A percentile compares a stretch with the other conserved stretches of the same genome.
phyloP scores from a whole-genome alignment of 2,797 vertebrate genomes.

The Mareca strepera region DNA sequence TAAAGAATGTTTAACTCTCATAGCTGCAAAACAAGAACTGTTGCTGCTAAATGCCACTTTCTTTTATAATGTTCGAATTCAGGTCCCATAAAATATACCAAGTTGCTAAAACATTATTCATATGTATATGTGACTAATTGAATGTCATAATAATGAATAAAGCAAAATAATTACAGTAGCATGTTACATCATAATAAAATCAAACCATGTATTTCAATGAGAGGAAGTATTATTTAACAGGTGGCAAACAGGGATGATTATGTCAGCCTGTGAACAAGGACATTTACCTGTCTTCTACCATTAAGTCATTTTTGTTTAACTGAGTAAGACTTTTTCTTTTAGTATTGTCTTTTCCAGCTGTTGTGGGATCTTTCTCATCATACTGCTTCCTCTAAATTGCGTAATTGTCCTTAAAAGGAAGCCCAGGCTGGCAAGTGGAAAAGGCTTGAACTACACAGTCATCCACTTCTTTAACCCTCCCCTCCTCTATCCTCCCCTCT shows the following conservation, averaged over 20 bases:
- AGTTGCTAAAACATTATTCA: not conserved
- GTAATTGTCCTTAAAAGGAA: not conserved
- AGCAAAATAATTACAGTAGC: not conserved
- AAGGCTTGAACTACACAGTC: not conserved
- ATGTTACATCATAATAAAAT: not conserved
- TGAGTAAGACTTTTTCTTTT: not conserved
- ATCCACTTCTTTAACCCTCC: not conserved
- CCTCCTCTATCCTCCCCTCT: not conserved
- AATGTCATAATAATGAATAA: not conserved
- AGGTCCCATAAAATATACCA: not conserved
- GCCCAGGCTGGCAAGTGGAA: not conserved
- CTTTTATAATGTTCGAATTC: not conserved
- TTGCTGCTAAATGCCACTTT: not conserved
- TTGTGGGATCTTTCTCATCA: not conserved
- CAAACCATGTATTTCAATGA: not conserved
- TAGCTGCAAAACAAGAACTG: not conserved
- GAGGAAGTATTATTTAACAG: not conserved
- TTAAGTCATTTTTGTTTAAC: conserved; percentile 16
- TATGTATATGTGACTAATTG: rapidly evolving
- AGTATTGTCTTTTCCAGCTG: conserved; percentile 1
- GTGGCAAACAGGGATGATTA: not conserved
- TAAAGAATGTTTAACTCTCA: not conserved
- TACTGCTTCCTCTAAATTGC: not conserved
- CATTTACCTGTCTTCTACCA: conserved; percentile 5
- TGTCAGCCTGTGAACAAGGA: not conserved